Evolutionary conservation across 1,140 invertebrate genomes (phyloP).

Genomic region (Monochamus saltuarius): DNA sequence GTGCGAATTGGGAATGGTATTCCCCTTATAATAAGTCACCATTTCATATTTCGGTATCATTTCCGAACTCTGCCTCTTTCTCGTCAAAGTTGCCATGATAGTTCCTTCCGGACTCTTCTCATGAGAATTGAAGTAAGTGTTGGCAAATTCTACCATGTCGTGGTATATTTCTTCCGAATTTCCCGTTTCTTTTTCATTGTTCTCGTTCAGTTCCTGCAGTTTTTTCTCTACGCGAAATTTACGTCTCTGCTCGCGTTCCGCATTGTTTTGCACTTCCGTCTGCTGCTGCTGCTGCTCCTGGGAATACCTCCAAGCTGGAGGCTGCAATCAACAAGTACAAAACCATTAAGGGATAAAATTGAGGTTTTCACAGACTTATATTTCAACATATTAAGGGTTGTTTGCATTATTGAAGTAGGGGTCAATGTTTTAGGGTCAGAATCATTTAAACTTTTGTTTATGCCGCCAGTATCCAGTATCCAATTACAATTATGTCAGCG

Average conservation of each 20-base stretch:
- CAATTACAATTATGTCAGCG: too few species aligned
- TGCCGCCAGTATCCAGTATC: too few species aligned
- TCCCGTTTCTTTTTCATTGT: conserved; percentile 60
- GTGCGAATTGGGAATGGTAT: conserved; percentile 89
- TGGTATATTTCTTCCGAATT: conserved; percentile 62
- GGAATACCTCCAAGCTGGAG: conserved; percentile 43
- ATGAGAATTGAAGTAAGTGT: conserved; percentile 90
- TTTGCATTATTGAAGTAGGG: too few species aligned
- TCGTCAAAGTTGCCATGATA: conserved; percentile 85
- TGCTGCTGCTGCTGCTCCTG: conserved; percentile 25
- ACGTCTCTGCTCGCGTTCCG: conserved; percentile 71
- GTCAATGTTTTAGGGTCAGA: too few species aligned
- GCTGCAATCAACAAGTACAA: too few species aligned
- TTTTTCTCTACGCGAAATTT: conserved; percentile 84
- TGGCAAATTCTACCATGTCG: conserved; percentile 91
- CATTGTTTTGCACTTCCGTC: conserved; percentile 44
- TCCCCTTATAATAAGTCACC: conserved; percentile 85
- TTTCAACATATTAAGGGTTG: too few species aligned
- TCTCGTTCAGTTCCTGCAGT: conserved; percentile 70
- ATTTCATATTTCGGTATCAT: conserved; percentile 88
- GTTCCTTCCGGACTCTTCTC: conserved; percentile 81
- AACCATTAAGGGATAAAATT: too few species aligned
- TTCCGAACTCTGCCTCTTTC: conserved; percentile 77
- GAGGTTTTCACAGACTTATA: too few species aligned
- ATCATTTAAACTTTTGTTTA: too few species aligned